These are phyloP conservation scores for Ashinkailepas kermadecensis DNA, from an alignment of 2,888 invertebrate species.

Conservation along the genomic window DNA sequence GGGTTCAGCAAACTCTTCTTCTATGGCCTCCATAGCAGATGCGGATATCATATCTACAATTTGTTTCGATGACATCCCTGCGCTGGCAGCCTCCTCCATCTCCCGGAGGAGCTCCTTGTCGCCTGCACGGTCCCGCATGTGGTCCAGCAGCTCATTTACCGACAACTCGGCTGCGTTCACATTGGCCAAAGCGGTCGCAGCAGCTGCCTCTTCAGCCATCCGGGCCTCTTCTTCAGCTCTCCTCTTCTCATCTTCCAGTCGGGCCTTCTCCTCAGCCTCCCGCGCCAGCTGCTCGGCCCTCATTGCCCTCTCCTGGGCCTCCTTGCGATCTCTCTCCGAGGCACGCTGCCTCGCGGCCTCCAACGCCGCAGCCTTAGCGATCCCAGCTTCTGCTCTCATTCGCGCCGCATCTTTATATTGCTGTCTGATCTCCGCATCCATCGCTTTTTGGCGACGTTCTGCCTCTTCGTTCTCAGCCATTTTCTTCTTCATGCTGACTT, in stretches of 20 bases:
- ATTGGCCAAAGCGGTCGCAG: conserved; percentile 29
- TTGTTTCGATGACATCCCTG: conserved; percentile 17
- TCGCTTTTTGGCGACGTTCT: conserved; percentile 54
- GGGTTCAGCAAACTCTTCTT: conserved; percentile 39
- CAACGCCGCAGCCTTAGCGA: conserved; percentile 51
- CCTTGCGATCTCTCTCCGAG: conserved; percentile 44
- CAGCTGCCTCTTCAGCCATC: conserved; percentile 29
- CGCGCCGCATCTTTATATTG: conserved; percentile 46
- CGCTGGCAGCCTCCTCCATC: conserved; percentile 28
- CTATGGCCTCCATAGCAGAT: conserved; percentile 23
- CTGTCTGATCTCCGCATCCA: conserved; percentile 25
- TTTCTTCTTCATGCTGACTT: conserved; percentile 34
- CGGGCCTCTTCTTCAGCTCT: conserved; percentile 29
- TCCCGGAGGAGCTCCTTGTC: conserved; percentile 30
- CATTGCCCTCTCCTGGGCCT: conserved; percentile 68
- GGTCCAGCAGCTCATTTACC: conserved; percentile 31
- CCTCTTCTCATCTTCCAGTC: conserved; percentile 43
- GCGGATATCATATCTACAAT: not conserved
- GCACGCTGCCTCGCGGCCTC: conserved; percentile 40
- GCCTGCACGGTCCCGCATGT: conserved; percentile 30
- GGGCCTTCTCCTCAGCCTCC: conserved; percentile 42
- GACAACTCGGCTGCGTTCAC: conserved; percentile 31
- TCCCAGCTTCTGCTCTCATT: conserved; percentile 27
- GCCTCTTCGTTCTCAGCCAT: conserved; percentile 39
- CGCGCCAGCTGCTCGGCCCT: conserved; percentile 56